phyloP scores from a whole-genome alignment of 53 echinoderm and acorn worm genomes.

The Echinometra lucunter region DNA sequence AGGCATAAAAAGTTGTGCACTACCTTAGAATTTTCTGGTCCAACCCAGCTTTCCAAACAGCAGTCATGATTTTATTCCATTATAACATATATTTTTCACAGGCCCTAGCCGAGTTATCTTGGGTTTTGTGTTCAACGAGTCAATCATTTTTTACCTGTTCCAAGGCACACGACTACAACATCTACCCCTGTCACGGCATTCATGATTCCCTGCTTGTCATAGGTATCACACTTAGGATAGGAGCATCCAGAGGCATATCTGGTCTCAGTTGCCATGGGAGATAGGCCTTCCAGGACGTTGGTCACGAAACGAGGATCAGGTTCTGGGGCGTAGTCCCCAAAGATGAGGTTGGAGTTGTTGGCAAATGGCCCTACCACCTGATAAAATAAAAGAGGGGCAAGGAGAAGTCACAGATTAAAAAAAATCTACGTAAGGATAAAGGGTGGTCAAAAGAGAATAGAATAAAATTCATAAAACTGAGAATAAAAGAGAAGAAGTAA shows the following conservation, averaged over 20 bases:
- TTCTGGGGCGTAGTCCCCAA: slow-evolving; percentile 81
- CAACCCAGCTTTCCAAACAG: no score
- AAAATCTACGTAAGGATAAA: neutral
- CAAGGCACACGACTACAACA: slow-evolving; percentile 84
- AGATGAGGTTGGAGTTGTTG: slow-evolving; percentile 69
- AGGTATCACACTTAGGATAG: slow-evolving; percentile 73
- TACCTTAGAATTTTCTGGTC: no score
- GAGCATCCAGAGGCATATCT: slow-evolving; percentile 78
- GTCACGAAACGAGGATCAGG: slow-evolving; percentile 73
- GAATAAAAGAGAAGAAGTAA: no score
- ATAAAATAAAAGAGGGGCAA: neutral
- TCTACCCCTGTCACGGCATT: slow-evolving; percentile 81
- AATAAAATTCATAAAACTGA: no score
- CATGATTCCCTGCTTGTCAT: slow-evolving; percentile 63
- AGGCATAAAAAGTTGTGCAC: no score
- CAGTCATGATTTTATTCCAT: no score
- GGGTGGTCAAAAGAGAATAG: neutral
- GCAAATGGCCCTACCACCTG: slow-evolving; percentile 95
- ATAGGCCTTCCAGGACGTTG: slow-evolving; percentile 75
- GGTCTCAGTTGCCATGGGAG: slow-evolving; percentile 69
- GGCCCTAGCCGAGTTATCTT: no score
- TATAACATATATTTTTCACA: no score
- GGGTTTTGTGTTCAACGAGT: no score
- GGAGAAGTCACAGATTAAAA: neutral
- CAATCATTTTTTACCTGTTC: slow-evolving; percentile 82